Percentiles rank a stretch among this genome's conserved stretches.
Evolutionary conservation across 2,888 invertebrate genomes (phyloP).

Genomic region (Aspidapion aeneum): DNA sequence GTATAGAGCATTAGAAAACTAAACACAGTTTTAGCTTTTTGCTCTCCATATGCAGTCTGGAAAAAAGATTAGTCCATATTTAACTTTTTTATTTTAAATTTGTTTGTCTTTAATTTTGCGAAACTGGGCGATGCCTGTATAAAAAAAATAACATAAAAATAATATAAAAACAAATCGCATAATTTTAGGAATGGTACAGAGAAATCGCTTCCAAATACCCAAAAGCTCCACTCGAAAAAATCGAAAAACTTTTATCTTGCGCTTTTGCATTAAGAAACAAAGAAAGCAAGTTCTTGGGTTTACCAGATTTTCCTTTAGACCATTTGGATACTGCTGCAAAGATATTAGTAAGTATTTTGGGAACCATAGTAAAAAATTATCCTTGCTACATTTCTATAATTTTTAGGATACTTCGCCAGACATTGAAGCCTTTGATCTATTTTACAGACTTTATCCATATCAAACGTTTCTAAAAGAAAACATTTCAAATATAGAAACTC

Average conservation of each 20-base stretch:
- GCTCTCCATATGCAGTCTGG: too few species aligned
- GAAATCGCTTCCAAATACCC: constrained; percentile 52
- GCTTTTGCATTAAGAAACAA: constrained; percentile 76
- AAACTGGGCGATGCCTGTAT: too few species aligned
- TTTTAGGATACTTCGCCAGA: constrained; percentile 66
- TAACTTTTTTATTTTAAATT: too few species aligned
- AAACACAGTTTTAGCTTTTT: too few species aligned
- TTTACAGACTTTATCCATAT: constrained; percentile 82
- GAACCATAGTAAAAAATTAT: constrained; percentile 1
- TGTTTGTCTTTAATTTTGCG: too few species aligned
- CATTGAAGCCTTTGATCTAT: constrained; percentile 62
- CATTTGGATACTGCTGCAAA: constrained; percentile 64
- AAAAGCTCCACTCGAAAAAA: constrained; percentile 51
- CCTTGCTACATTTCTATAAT: neutral
- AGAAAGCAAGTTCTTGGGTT: constrained; percentile 65
- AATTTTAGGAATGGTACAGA: constrained; percentile 59
- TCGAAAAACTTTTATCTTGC: constrained; percentile 69
- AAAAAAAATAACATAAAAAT: too few species aligned
- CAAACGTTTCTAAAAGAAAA: constrained; percentile 76
- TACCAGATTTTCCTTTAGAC: constrained; percentile 91
- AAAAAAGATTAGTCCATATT: too few species aligned
- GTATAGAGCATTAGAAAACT: too few species aligned
- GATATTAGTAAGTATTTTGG: constrained; percentile 56
- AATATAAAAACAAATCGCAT: too few species aligned
- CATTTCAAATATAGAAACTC: constrained; percentile 64